Conservation (phyloP, 1,140 invertebrate genomes). For the Sycophaga agraensis region DNA sequence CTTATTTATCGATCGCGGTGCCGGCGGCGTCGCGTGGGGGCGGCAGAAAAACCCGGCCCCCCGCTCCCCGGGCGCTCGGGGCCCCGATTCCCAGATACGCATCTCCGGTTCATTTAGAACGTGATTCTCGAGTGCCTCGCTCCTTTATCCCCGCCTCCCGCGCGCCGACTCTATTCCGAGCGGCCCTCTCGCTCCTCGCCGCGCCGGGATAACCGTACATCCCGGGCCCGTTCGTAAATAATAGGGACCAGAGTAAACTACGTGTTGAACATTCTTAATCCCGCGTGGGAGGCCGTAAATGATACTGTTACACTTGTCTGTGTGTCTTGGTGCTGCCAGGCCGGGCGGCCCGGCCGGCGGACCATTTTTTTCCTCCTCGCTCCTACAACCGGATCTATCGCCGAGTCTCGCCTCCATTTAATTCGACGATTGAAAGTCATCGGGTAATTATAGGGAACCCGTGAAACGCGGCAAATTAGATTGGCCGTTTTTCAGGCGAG, state of each 20-base stretch:
- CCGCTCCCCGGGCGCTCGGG: conserved; percentile 5
- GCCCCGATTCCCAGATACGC: not conserved
- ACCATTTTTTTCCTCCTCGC: too few species aligned
- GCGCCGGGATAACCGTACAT: not conserved
- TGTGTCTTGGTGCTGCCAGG: too few species aligned
- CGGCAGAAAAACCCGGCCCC: too few species aligned
- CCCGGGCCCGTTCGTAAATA: conserved; percentile 7
- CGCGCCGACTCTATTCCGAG: too few species aligned
- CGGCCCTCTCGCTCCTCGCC: too few species aligned
- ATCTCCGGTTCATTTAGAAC: conserved; percentile 23
- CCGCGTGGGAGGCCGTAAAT: conserved; percentile 22
- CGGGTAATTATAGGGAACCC: conserved; percentile 10
- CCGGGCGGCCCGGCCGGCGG: too few species aligned
- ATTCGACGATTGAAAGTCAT: conserved; percentile 23
- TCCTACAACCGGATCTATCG: too few species aligned
- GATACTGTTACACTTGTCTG: conserved; percentile 14
- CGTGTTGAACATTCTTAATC: conserved; percentile 26
- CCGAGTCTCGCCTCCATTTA: conserved; percentile 19
- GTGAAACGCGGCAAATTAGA: conserved; percentile 11
- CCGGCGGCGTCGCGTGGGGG: too few species aligned
- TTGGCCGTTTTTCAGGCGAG: conserved; percentile 10
- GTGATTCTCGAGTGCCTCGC: conserved; percentile 9
- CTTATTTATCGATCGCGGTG: too few species aligned
- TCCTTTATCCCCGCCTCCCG: not conserved
- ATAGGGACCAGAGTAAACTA: conserved; percentile 18